phyloP scores from a whole-genome alignment of 1,140 invertebrate species.

The Onthophagus taurus region DNA sequence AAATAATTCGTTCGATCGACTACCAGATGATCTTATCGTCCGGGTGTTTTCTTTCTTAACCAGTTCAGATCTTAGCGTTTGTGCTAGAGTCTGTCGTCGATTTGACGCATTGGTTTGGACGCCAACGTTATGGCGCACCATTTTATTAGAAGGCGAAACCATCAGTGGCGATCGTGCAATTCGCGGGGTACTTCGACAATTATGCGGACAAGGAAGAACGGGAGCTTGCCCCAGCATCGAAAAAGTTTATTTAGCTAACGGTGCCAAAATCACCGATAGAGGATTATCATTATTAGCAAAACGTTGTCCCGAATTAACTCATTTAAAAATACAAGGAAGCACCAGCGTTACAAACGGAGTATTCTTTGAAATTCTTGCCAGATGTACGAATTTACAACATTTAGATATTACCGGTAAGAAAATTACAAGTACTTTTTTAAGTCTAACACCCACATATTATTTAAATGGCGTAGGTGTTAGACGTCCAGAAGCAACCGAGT shows the following conservation, averaged over 20 bases:
- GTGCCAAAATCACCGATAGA: constrained; percentile 64
- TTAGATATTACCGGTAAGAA: constrained; percentile 61
- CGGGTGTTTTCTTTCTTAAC: constrained; percentile 65
- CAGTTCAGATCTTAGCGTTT: constrained; percentile 66
- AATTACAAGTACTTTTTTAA: too few relatives aligned
- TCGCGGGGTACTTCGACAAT: constrained; percentile 49
- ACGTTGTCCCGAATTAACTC: constrained; percentile 61
- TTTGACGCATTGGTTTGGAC: constrained; percentile 79
- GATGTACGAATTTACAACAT: constrained; percentile 60
- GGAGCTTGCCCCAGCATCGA: constrained; percentile 51
- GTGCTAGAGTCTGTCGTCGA: constrained; percentile 69
- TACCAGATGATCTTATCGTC: constrained; percentile 46
- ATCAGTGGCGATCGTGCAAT: constrained; percentile 60
- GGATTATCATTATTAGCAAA: constrained; percentile 58
- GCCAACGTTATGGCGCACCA: constrained; percentile 63
- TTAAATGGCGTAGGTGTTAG: too few relatives aligned
- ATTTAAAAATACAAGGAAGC: constrained; percentile 62
- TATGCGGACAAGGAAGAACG: constrained; percentile 47
- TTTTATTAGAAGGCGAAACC: constrained; percentile 53
- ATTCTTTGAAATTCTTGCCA: constrained; percentile 52
- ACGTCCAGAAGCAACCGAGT: not conserved
- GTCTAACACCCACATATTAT: too few relatives aligned
- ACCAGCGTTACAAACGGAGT: constrained; percentile 56
- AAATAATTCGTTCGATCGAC: constrained; percentile 41
- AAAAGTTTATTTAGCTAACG: constrained; percentile 59